Conservation (phyloP, 2,797 vertebrate species). For the Diglossa cyanea region DNA sequence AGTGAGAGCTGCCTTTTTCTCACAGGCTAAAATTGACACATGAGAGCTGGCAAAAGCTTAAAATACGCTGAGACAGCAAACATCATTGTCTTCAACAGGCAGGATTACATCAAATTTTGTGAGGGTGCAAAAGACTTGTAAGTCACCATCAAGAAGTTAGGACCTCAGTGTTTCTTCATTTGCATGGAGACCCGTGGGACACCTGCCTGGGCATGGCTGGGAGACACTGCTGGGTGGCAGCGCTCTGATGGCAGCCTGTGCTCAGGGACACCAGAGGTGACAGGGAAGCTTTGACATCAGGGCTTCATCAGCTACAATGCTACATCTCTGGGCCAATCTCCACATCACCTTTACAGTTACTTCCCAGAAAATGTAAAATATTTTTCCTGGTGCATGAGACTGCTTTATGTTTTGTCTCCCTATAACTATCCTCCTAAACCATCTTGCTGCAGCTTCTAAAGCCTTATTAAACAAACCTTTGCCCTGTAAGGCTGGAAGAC, state of each 20-base stretch:
- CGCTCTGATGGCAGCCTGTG: rapidly evolving
- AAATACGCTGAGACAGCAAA: background rate
- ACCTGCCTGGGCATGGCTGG: rapidly evolving
- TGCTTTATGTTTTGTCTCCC: background rate
- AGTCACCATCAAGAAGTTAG: background rate
- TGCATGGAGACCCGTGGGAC: rapidly evolving
- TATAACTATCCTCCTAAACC: background rate
- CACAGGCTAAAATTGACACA: background rate
- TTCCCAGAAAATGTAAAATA: background rate
- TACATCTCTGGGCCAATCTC: background rate
- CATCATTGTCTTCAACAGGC: background rate
- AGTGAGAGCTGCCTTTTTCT: background rate
- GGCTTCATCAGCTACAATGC: background rate
- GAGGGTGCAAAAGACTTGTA: background rate
- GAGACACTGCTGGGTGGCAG: background rate
- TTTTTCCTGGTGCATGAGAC: background rate
- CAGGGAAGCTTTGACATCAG: rapidly evolving
- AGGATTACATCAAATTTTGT: background rate
- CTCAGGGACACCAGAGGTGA: background rate
- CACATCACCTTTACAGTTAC: background rate
- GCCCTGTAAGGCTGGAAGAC: background rate
- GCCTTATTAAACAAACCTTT: slow-evolving; percentile 45
- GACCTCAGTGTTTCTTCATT: background rate
- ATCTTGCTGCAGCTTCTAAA: background rate
- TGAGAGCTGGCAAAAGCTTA: background rate